Base-by-base conservation (phyloP, 2,797 vertebrate species). In the Rhinophrynus dorsalis region DNA sequence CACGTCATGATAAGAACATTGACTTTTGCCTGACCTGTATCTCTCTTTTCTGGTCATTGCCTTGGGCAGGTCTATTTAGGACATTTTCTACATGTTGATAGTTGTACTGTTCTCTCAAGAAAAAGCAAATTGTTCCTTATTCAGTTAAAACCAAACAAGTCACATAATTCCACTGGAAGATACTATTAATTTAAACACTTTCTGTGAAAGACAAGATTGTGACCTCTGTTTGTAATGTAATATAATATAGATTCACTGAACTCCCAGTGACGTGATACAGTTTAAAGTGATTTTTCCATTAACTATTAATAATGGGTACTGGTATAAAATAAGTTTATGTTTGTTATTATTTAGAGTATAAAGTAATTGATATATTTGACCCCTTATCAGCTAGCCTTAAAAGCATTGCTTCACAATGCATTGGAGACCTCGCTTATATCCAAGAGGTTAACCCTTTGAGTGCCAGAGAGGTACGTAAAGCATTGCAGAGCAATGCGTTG, bases 21-120 rank as follows among this genome's bases (percentile, higher is more conserved):
- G 62, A 73, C 69, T 59, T 73, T 35, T 73, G 21, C 18, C 27
- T 73, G 69, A 73, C 69, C 69, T 20, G 6, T 35, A 32, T 66
- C 45, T 58, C 61, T 66, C 33, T 35, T n/a, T 42, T 12, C 48
- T 17, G 37, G 57, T 45, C 48, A 26, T 15, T 45, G 69, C 61
- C 69, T 66, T 42, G 54, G 61, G 54, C 55, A 4, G 21, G 8
- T 10, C 24, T 9, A 18, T 1, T 12, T 40, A 44, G 55, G 60
- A 27, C 54, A 58, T 58, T 48, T 42, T 13, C 60, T 42, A 21
- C 52, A 51, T 37, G 29, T 24, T 57, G n/a, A 38, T 47, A 29
- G 42, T 47, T 58, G 32, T 20, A 26, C 44, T 66, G 51, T 52
- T 27, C 21, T 45, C 33, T 30, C 30, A 10, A 32, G 23, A 15